Base-by-base conservation (phyloP, 2,888 invertebrate genomes). In the Deilephila elpenor region DNA sequence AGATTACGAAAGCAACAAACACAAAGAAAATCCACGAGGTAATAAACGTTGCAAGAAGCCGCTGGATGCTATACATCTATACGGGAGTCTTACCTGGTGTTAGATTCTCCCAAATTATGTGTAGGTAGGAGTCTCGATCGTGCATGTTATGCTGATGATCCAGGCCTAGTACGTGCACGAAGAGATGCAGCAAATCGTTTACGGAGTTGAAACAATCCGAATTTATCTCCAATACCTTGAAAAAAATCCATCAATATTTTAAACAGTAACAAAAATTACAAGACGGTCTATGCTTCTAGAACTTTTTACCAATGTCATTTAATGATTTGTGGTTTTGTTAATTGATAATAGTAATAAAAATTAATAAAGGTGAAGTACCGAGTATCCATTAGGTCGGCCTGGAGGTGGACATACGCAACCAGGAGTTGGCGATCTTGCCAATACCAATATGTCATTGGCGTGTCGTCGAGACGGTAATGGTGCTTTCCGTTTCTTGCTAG, bases 71-170 rank as follows among this genome's bases (percentile, higher is more conserved):
- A 44, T 44, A 44, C 14, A 14, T 70, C 17, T 20, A 70, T 60
- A 25, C 8, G 8, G 7, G 34, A 32, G 44, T 14, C 73, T 79
- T 79, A 92, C 93, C 91, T 78, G 83, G 81, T n/a, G 89, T 86
- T 3, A 93, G 83, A 70, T 93, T 86, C 1, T 89, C 79, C 94
- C 93, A 93, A 6, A 84, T 75, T 59, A 94, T 89, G 60, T 90
- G 88, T 0, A 94, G 78, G 73, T 85, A 94, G 0, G 85, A 82
- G 74, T 94, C 94, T 17, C 94, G 82, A 67, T 94, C 94, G 73
- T 92, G 83, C 89, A 90, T 92, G 70, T 92, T 93, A 80, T 94
- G 94, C 72, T 94, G 93, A 72, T 94, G 94, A n/a, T 94, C 94
- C 72, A 94, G 73, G 0, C 94, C 94, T 20, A 94, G 78, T 1